A percentile compares a stretch with the other conserved stretches of the same genome.
Conservation (phyloP, 2,888 invertebrate species). For the Patella depressa region DNA sequence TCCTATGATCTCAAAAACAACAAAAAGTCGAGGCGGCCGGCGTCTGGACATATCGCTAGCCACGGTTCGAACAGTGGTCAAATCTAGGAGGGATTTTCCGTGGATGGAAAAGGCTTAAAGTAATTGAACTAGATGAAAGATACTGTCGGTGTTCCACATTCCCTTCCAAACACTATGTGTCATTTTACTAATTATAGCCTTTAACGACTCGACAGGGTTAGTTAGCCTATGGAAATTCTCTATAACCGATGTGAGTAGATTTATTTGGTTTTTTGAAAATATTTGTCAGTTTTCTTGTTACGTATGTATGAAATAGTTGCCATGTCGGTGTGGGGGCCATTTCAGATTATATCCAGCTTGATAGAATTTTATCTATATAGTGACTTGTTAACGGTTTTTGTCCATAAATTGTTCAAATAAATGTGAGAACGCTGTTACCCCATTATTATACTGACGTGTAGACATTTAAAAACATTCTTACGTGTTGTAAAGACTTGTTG, state of each 20-base stretch:
- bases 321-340: no score
- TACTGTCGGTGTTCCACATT: neutral
- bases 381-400: no score
- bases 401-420: no score
- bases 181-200: neutral
- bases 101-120: neutral
- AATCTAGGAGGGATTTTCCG: neutral
- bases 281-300: no score
- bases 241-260: neutral
- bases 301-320: no score
- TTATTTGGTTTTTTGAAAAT: neutral
- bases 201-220: neutral
- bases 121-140: neutral
- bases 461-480: no score
- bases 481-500: no score
- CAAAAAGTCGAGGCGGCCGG: neutral
- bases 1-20: slow-evolving; percentile 2
- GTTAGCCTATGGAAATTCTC: slow-evolving; percentile 8
- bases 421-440: no score
- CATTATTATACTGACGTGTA: no score
- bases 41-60: neutral
- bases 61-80: neutral
- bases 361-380: no score
- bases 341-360: no score
- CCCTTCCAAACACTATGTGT: slow-evolving; percentile 1